A percentile compares a stretch with the other conserved stretches of the same genome.
phyloP scores from a whole-genome alignment of 2,797 vertebrate species.

The Apodemus agrarius region DNA sequence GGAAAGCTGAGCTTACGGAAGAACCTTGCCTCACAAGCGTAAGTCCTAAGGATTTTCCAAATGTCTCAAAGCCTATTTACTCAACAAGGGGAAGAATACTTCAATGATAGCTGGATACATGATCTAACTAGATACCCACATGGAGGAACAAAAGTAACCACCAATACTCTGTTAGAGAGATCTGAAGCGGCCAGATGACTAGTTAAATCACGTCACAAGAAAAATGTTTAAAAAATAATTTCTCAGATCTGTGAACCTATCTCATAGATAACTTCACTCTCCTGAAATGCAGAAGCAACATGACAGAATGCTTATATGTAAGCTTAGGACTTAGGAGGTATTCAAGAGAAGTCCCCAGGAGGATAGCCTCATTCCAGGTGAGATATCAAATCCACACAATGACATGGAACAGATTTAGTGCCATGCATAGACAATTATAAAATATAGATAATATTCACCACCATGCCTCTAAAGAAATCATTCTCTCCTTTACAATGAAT shows the following conservation, averaged over 20 bases:
- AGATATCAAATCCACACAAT: neutral
- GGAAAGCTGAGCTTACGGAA: neutral
- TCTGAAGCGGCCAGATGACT: neutral
- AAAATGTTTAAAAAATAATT: neutral
- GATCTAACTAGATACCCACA: neutral
- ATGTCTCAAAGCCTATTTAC: neutral
- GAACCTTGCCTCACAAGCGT: neutral
- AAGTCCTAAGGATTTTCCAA: neutral
- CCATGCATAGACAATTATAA: neutral
- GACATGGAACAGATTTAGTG: neutral
- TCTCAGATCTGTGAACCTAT: neutral
- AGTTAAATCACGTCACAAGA: neutral
- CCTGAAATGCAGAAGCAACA: neutral
- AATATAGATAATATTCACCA: neutral
- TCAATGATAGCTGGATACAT: neutral
- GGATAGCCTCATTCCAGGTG: neutral
- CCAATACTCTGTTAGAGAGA: neutral
- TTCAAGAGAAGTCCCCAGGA: neutral
- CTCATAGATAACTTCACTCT: neutral
- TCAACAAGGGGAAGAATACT: neutral
- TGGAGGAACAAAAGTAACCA: neutral
- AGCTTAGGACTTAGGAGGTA: neutral
- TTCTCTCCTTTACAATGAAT: neutral
- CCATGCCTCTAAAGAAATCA: neutral
- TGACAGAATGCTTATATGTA: neutral